Percentiles rank a stretch among this genome's conserved stretches.
Evolutionary conservation across 1,140 invertebrate genomes (phyloP).

Genomic region (Elymnias hypermnestra): DNA sequence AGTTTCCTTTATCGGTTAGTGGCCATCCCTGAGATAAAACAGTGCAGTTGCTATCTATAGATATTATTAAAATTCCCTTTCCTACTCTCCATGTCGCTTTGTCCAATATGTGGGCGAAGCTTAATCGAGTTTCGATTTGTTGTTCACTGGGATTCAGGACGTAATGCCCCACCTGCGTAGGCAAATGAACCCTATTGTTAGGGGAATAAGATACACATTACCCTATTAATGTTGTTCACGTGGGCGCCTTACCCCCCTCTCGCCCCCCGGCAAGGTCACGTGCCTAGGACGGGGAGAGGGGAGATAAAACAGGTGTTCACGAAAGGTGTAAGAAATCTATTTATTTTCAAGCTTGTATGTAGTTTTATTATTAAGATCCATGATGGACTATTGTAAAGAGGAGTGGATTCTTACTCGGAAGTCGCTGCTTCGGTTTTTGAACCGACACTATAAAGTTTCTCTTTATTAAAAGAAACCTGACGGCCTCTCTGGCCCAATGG

Average conservation of each 20-base stretch:
- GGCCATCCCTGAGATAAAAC: too few species aligned
- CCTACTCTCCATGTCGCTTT: constrained; percentile 1
- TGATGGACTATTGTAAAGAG: too few species aligned
- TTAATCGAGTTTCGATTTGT: constrained; percentile 24
- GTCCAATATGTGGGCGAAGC: constrained; percentile 8
- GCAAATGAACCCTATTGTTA: constrained; percentile 11
- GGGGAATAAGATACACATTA: constrained; percentile 12
- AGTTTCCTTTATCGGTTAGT: too few species aligned
- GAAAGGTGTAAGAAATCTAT: constrained; percentile 25
- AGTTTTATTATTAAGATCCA: background rate
- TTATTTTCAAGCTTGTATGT: constrained; percentile 8
- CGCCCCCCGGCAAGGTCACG: constrained; percentile 38
- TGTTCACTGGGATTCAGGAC: constrained; percentile 19
- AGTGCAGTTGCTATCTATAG: too few species aligned
- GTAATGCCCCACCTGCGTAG: background rate
- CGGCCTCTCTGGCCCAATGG: too few species aligned
- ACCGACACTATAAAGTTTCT: too few species aligned
- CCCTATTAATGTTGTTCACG: constrained; percentile 8
- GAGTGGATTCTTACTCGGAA: too few species aligned
- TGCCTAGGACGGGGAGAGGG: constrained; percentile 20
- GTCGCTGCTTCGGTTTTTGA: too few species aligned
- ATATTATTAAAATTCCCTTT: constrained; percentile 1
- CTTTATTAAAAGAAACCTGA: too few species aligned
- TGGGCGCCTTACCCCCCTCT: constrained; percentile 26
- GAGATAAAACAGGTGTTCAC: constrained; percentile 37